Conservation (phyloP, 2,797 vertebrate genomes). For the Schizothorax lantsangensis region DNA sequence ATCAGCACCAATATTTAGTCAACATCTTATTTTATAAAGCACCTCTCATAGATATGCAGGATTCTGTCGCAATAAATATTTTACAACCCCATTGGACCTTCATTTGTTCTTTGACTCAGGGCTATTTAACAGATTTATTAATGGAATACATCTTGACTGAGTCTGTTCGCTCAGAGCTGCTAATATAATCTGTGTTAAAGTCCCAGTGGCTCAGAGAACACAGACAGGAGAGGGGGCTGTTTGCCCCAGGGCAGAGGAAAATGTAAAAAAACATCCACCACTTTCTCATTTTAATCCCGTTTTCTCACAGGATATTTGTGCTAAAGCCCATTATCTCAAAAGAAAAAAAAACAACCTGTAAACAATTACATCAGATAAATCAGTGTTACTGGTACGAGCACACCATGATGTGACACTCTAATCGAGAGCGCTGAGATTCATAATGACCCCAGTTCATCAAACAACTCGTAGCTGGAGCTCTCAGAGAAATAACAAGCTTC, state of each 20-base stretch:
- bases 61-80: conserved; percentile 51
- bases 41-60: conserved; percentile 30
- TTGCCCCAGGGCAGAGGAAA: conserved; percentile 30
- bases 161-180: conserved; percentile 47
- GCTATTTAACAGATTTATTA: conserved; percentile 63
- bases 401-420: conserved; percentile 44
- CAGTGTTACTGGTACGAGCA: conserved; percentile 30
- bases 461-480: conserved; percentile 27
- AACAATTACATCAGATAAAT: conserved; percentile 52
- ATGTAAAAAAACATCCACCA: conserved; percentile 42
- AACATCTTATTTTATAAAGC: conserved; percentile 31
- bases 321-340: conserved; percentile 38
- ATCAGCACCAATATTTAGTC: conserved; percentile 12
- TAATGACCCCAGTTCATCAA: conserved; percentile 55
- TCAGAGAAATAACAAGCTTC: conserved; percentile 35
- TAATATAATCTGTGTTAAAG: conserved; percentile 49
- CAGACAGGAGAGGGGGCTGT: conserved; percentile 27
- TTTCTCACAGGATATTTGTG: conserved; percentile 45
- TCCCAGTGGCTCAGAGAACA: conserved; percentile 48
- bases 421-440: conserved; percentile 40
- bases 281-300: conserved; percentile 48
- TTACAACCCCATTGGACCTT: conserved; percentile 44
- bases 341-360: conserved; percentile 24
- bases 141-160: conserved; percentile 54
- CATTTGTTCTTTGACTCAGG: conserved; percentile 53